phyloP scores from a whole-genome alignment of 2,888 invertebrate species.

The Tyria jacobaeae region DNA sequence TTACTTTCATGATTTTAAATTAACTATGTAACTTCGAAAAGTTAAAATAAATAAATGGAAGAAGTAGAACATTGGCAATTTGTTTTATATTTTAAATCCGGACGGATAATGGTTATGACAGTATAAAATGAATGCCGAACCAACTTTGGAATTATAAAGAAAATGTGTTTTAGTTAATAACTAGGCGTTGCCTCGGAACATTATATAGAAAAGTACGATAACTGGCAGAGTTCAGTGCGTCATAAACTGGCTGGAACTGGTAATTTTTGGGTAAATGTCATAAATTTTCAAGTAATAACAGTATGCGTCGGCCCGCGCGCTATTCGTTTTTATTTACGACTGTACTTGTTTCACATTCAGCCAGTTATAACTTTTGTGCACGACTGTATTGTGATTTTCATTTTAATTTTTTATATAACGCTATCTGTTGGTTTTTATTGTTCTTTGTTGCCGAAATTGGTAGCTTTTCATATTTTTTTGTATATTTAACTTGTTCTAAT shows the following conservation, averaged over 20 bases:
- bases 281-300: conserved; percentile 80
- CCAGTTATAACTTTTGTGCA: conserved; percentile 77
- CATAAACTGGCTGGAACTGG: conserved; percentile 73
- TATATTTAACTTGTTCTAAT: conserved; percentile 37
- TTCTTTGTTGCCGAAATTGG: conserved; percentile 73
- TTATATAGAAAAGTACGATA: conserved; percentile 47
- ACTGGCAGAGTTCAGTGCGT: conserved; percentile 61
- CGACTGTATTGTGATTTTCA: conserved; percentile 80
- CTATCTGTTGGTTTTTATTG: conserved; percentile 73
- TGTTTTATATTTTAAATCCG: conserved; percentile 31
- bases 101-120: conserved; percentile 37
- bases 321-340: conserved; percentile 84
- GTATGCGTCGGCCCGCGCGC: conserved; percentile 76
- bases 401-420: conserved; percentile 67
- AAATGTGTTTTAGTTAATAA: conserved; percentile 52
- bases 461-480: conserved; percentile 49
- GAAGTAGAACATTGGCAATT: conserved; percentile 22
- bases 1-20: conserved; percentile 43
- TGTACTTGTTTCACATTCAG: conserved; percentile 83
- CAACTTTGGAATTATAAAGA: conserved; percentile 35
- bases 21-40: background rate
- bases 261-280: conserved; percentile 79
- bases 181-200: conserved; percentile 38
- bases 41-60: conserved; percentile 8
- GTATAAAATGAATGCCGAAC: conserved; percentile 30